phyloP scores from a whole-genome alignment of 2,888 invertebrate genomes.

The Sympetrum striolatum region DNA sequence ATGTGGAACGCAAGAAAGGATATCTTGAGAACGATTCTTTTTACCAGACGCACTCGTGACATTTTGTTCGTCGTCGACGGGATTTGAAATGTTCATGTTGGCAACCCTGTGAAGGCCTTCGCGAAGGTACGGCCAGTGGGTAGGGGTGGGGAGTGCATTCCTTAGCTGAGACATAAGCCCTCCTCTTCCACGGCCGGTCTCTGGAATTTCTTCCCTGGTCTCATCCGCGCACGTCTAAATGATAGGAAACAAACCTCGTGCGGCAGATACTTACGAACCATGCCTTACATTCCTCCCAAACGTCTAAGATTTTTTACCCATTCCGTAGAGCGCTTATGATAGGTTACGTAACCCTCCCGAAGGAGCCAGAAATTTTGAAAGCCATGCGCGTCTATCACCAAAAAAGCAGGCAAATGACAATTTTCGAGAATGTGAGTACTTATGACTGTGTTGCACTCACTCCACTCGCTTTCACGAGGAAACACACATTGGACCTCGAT shows the following conservation, averaged over 20 bases:
- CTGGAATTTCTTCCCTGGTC: background rate
- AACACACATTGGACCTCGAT: background rate
- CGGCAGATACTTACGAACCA: background rate
- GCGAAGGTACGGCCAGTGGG: constrained; percentile 17
- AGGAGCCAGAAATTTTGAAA: background rate
- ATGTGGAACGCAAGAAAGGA: background rate
- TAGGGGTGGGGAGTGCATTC: constrained; percentile 18
- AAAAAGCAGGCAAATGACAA: background rate
- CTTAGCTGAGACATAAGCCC: constrained; percentile 35
- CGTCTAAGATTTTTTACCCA: background rate
- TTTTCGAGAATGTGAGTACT: background rate
- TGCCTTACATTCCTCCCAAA: background rate
- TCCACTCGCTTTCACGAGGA: background rate
- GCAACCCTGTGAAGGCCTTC: constrained; percentile 32
- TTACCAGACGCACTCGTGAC: background rate
- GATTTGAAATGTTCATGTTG: background rate
- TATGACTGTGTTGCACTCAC: background rate
- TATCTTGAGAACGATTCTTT: background rate
- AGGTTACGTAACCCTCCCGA: background rate
- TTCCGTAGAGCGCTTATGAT: background rate
- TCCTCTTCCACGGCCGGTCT: background rate
- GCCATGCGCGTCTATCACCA: background rate
- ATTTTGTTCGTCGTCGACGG: background rate
- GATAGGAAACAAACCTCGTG: background rate
- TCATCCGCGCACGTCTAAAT: background rate